Evolutionary conservation across 2,797 vertebrate species (phyloP), one percentile per base, ranked within the genome.

Genomic region (Rhynchotus rufescens): DNA sequence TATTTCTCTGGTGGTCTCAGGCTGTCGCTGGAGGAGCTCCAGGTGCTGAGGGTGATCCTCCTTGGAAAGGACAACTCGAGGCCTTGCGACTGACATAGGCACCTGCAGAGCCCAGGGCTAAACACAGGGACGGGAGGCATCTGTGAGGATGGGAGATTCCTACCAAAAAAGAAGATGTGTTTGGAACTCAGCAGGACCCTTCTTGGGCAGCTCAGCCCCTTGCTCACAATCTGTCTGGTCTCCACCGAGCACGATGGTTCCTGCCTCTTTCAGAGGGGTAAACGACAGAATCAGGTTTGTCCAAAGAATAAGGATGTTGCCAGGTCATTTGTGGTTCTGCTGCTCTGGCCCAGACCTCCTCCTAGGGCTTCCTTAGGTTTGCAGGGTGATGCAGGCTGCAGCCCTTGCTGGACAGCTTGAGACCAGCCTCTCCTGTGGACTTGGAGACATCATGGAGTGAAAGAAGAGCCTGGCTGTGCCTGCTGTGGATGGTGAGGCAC

Each of bases 201-300:
- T n/a, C 15, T 40, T 5, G 0, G 16, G 23, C n/a, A 23, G 38
- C 1, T 10, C n/a, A 38, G 20, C 32, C 25, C 16, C 30, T 49
- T 42, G 44, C 65, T 74, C 26, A 12, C 15, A 15, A 51, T 34
- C 42, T 85, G 61, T 42, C 42, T 64, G 71, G 15, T 52, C 20
- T 84, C 36, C 45, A 61, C 42, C n/a, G 38, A 59, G 74, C 47
- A 16, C 7, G 66, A 15, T 0, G 5, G 15, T 28, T 28, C 47
- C 69, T 47, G 40, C 81, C 45, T 51, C 56, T 54, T 59, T 6
- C n/a, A n/a, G 16, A 28, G 19, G 30, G 30, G 30, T 12, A n/a
- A 56, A n/a, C 17, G 30, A 30, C 30, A n/a, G 30, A 56, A 19
- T n/a, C 15, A 30, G 52, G 28, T 30, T 30, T 54, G 52, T 54